Evolutionary conservation across 2,888 invertebrate species (phyloP), one percentile per base, ranked within the genome.

Genomic region (Lasioglossum lativentre): DNA sequence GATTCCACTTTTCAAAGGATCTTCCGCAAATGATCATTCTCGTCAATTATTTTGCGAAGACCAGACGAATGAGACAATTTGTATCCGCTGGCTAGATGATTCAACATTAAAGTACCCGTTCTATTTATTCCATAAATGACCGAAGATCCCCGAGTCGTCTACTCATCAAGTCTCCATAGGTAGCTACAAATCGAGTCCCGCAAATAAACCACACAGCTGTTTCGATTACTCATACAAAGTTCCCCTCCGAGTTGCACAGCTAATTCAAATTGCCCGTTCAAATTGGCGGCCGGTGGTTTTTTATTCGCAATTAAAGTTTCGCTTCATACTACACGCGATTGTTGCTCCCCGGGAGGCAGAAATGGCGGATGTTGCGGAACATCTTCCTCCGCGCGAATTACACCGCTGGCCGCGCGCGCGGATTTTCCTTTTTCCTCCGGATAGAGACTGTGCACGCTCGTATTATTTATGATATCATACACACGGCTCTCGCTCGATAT

Each of bases 401-500:
- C 23, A 56, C 19, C 19, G 4, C n/a, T n/a, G n/a, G 23, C n/a
- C 8, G 10, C 34, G n/a, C n/a, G n/a, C 38, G 14, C 38, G 45
- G 30, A 42, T 70, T 30, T 45, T 19, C 19, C 68, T 59, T 52
- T 80, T 47, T 63, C n/a, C 23, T 2, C n/a, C 30, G 63, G n/a
- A 19, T 5, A 56, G 30, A 56, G 30, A 23, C 52, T 45, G 40
- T 42, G 40, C 66, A 34, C 42, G 40, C 66, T 73, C 56, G 23
- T 77, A 40, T 74, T 74, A 76, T 76, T 76, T 76, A 47, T 74
- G 73, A 59, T 52, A 74, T 78, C 63, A 66, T 47, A 73, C 80
- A 75, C n/a, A n/a, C n/a, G 70, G 73, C 27, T n/a, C 70, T 30
- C 70, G 80, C 70, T 78, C 71, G 82, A 82, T 85, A 75, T 86